Base-by-base conservation (phyloP, 2,888 invertebrate genomes). In the Nomada flava region DNA sequence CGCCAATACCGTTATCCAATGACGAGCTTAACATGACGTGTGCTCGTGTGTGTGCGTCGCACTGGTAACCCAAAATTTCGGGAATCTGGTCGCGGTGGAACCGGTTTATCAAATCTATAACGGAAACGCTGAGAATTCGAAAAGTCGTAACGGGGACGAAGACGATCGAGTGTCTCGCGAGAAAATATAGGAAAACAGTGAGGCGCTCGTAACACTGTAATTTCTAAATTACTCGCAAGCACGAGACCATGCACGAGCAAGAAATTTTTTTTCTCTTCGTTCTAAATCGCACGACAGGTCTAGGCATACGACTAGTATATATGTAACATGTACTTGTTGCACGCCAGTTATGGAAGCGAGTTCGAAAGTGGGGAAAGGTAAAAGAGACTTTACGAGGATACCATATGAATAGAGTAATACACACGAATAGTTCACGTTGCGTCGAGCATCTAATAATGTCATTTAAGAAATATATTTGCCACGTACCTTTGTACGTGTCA, bases 71-170 rank as follows among this genome's bases (percentile, higher is more conserved):
- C 78, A 75, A 88, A 88, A 88, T 88, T 88, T 82, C 63, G 76
- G 71, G 86, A 85, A 86, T 85, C 73, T 70, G 53, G 60, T 53
- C 59, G 62, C 63, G 13, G 15, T 4, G 67, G 75, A 85, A 88
- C 88, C 88, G 88, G 88, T 88, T 85, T 75, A 52, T 63, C 85
- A 79, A 75, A 88, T 83, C 80, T 82, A 69, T 88, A 86, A 83
- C 86, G 83, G 85, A 83, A 79, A 85, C 63, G 72, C 47, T 36
- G 64, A 63, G 74, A 76, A 84, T 82, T 78, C 74, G 77, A 79
- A 81, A 83, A 83, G 76, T 79, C 62, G 55, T 88, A 88, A 88
- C 88, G 88, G 83, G 79, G 85, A 82, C 78, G 42, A 3, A 2
- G 65, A 15, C 44, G n/a, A 11, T n/a, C 42, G 20, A 20, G n/a